phyloP scores from a whole-genome alignment of 2,888 invertebrate genomes.

The Chalcis sispes region DNA sequence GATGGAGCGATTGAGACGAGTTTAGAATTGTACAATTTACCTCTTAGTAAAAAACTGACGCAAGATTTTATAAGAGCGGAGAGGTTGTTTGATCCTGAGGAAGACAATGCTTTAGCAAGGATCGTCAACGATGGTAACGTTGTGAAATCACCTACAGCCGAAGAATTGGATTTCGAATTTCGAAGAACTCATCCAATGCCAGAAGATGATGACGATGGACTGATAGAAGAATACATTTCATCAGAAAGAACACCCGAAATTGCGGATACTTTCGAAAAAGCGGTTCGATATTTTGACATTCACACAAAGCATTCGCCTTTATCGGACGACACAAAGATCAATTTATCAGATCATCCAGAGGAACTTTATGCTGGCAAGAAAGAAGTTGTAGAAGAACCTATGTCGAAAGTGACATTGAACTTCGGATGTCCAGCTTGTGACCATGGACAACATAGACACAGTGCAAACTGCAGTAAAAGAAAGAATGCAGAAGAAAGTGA shows the following conservation, averaged over 20 bases:
- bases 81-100: slow-evolving; percentile 68
- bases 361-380: slow-evolving; percentile 65
- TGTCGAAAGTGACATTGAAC: slow-evolving; percentile 66
- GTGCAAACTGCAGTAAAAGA: neutral
- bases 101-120: slow-evolving; percentile 70
- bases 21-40: slow-evolving; percentile 69
- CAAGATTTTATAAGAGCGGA: slow-evolving; percentile 70
- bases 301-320: slow-evolving; percentile 51
- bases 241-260: slow-evolving; percentile 46
- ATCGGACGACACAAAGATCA: slow-evolving; percentile 59
- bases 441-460: slow-evolving; percentile 16
- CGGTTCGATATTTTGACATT: slow-evolving; percentile 69
- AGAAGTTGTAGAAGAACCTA: slow-evolving; percentile 67
- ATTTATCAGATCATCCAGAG: slow-evolving; percentile 50
- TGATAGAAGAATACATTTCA: slow-evolving; percentile 42
- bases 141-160: slow-evolving; percentile 67
- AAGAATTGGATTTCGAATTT: slow-evolving; percentile 69
- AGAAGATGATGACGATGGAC: slow-evolving; percentile 58
- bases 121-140: slow-evolving; percentile 70
- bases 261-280: slow-evolving; percentile 67
- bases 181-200: slow-evolving; percentile 61
- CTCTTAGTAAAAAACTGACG: slow-evolving; percentile 68
- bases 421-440: slow-evolving; percentile 69
- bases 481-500: neutral
- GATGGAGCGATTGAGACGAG: slow-evolving; percentile 62